A percentile compares a stretch with the other conserved stretches of the same genome.
Conservation (phyloP, 2,888 invertebrate genomes). For the Acleris emargana region DNA sequence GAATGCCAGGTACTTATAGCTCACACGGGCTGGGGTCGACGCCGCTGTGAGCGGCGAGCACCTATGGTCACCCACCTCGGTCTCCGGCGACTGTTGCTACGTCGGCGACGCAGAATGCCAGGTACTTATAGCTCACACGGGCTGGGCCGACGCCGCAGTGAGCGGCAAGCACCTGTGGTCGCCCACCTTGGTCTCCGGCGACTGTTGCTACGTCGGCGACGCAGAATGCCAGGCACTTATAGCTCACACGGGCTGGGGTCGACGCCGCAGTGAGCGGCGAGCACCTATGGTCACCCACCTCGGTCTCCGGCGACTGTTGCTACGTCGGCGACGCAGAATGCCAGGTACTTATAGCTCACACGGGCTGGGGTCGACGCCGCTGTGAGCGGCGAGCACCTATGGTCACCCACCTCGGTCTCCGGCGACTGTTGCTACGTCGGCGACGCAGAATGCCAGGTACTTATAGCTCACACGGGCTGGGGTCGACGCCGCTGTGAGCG, state of each 20-base stretch:
- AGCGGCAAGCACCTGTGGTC: constrained; percentile 97
- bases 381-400: too few species aligned
- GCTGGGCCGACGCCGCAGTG: constrained; percentile 93
- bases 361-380: too few species aligned
- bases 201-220: constrained; percentile 96
- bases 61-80: constrained; percentile 95
- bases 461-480: too few species aligned
- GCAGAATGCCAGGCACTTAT: constrained; percentile 59
- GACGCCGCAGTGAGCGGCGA: constrained; percentile 95
- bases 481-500: too few species aligned
- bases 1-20: too few species aligned
- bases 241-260: constrained; percentile 87
- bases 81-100: constrained; percentile 97
- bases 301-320: constrained; percentile 96
- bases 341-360: constrained; percentile 79
- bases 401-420: too few species aligned
- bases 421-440: too few species aligned
- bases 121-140: constrained; percentile 50
- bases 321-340: constrained; percentile 95
- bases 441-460: too few species aligned
- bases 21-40: too few species aligned
- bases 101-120: constrained; percentile 87
- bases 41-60: constrained; percentile 95
- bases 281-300: constrained; percentile 78
- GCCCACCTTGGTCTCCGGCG: constrained; percentile 95